Conservation (phyloP, 1,140 invertebrate genomes). For the Cheumatopsyche charites region DNA sequence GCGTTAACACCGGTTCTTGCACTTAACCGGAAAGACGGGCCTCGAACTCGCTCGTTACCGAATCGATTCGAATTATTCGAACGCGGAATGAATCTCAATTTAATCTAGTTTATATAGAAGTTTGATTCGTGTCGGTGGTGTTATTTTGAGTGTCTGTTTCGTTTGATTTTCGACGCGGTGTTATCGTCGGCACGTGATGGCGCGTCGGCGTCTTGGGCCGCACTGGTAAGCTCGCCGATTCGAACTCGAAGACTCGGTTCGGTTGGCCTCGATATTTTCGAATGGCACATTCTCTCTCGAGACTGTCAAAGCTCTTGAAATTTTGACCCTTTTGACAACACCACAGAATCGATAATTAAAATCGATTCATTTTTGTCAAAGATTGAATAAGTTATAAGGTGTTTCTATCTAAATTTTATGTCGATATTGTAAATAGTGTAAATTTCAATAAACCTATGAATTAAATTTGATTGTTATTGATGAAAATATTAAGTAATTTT, state of each 20-base stretch:
- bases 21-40: not conserved
- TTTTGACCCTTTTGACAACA: slow-evolving; percentile 12
- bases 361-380: too few species aligned
- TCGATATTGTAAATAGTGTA: too few species aligned
- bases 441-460: too few species aligned
- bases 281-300: slow-evolving; percentile 34
- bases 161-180: not conserved
- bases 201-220: slow-evolving; percentile 8
- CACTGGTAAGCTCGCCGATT: slow-evolving; percentile 29
- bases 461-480: too few species aligned
- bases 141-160: not conserved
- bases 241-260: slow-evolving; percentile 11
- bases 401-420: too few species aligned
- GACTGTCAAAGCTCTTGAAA: slow-evolving; percentile 29
- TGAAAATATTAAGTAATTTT: too few species aligned
- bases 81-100: not conserved
- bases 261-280: slow-evolving; percentile 38
- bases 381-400: too few species aligned
- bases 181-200: slow-evolving; percentile 5
- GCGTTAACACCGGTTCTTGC: slow-evolving; percentile 24
- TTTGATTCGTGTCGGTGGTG: not conserved
- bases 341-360: too few species aligned
- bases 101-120: not conserved
- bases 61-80: not conserved
- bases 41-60: not conserved